Evolutionary conservation across 2,888 invertebrate genomes (phyloP).

Genomic region (Panzeria rudis): DNA sequence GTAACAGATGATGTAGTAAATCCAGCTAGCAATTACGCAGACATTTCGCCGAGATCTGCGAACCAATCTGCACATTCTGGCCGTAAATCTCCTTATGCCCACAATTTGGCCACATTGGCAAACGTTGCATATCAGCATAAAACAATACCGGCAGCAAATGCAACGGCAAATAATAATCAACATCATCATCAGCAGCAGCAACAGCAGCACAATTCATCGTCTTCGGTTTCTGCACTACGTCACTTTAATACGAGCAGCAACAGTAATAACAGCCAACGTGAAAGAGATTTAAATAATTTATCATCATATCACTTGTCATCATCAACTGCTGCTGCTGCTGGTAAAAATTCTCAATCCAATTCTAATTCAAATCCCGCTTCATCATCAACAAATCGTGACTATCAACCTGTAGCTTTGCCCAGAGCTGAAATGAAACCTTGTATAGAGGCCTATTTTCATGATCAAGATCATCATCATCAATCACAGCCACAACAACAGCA

Average conservation of each 20-base stretch:
- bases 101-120: conserved; percentile 82
- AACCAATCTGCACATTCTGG: conserved; percentile 80
- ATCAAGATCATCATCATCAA: conserved; percentile 86
- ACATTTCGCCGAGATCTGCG: conserved; percentile 68
- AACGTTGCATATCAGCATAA: conserved; percentile 83
- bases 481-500: conserved; percentile 74
- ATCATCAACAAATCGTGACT: conserved; percentile 75
- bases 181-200: conserved; percentile 34
- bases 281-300: conserved; percentile 62
- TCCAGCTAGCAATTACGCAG: conserved; percentile 40
- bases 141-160: conserved; percentile 75
- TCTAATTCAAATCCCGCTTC: conserved; percentile 42
- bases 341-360: conserved; percentile 30
- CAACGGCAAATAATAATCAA: conserved; percentile 58
- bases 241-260: conserved; percentile 44
- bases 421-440: conserved; percentile 89
- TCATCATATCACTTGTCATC: conserved; percentile 74
- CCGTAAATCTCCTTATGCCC: conserved; percentile 76
- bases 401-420: conserved; percentile 85
- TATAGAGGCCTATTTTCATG: conserved; percentile 89
- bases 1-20: conserved; percentile 79
- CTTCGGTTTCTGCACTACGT: conserved; percentile 23
- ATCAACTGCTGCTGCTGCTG: not conserved
- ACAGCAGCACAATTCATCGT: conserved; percentile 40
- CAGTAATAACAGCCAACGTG: conserved; percentile 58